Evolutionary conservation across 2,888 invertebrate species (phyloP).

Genomic region (Serripes groenlandicus): DNA sequence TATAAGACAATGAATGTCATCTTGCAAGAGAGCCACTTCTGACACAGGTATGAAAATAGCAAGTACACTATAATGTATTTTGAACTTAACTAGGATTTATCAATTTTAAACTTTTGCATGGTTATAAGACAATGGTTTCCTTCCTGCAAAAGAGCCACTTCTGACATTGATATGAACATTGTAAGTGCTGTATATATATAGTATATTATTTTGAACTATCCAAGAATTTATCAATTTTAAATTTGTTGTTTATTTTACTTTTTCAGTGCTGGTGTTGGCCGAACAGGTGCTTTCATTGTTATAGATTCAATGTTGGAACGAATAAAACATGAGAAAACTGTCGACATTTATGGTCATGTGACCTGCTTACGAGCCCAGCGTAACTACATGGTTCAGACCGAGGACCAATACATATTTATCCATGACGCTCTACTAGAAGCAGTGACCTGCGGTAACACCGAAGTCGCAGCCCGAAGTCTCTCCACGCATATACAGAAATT

Average conservation of each 20-base stretch:
- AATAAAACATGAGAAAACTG: conserved; percentile 98
- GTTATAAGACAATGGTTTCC: too few relatives aligned
- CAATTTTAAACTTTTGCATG: too few relatives aligned
- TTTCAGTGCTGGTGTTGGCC: conserved; percentile 93
- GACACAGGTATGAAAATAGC: too few relatives aligned
- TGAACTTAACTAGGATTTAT: too few relatives aligned
- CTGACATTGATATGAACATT: too few relatives aligned
- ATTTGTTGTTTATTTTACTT: background rate
- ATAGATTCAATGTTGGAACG: conserved; percentile 99
- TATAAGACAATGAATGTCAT: too few relatives aligned
- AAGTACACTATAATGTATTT: too few relatives aligned
- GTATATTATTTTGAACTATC: too few relatives aligned
- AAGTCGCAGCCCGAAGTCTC: conserved; percentile 97
- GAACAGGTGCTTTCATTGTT: conserved; percentile 99
- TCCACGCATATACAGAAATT: conserved; percentile 98
- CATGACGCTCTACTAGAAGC: conserved; percentile 99
- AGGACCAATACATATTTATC: conserved; percentile 99
- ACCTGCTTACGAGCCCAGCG: conserved; percentile 98
- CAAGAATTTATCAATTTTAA: background rate
- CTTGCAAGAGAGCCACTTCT: too few relatives aligned
- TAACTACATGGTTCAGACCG: conserved; percentile 99
- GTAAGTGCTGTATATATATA: too few relatives aligned
- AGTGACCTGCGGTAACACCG: conserved; percentile 98
- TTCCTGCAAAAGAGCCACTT: too few relatives aligned
- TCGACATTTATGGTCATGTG: conserved; percentile 99